These are phyloP conservation scores for Lydus trimaculatus DNA, from an alignment of 2,888 invertebrate species.

Conservation along the genomic window DNA sequence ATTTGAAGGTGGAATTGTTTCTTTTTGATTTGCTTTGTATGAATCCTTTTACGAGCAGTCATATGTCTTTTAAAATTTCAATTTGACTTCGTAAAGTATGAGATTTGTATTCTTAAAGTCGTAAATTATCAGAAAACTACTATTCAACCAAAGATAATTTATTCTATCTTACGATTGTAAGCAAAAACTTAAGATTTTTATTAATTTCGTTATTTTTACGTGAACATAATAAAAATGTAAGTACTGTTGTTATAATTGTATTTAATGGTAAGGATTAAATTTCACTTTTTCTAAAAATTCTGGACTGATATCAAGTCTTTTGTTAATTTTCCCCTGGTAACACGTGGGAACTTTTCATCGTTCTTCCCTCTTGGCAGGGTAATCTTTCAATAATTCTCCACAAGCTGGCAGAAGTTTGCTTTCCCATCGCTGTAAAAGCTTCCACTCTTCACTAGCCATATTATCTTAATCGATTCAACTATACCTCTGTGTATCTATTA, in stretches of 20 bases:
- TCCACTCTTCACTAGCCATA: constrained; percentile 41
- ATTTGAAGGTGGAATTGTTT: background rate
- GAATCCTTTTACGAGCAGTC: constrained; percentile 10
- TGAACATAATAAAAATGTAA: background rate
- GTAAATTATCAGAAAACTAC: background rate
- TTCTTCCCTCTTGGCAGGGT: background rate
- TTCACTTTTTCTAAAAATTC: background rate
- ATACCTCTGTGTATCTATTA: constrained; percentile 13
- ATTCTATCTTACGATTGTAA: background rate
- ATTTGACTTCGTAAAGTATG: background rate
- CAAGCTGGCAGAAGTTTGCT: constrained; percentile 22
- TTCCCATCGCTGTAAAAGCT: constrained; percentile 41
- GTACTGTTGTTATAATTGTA: background rate
- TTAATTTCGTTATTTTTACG: background rate
- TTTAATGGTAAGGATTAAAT: background rate
- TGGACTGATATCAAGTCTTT: background rate
- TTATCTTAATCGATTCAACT: constrained; percentile 45
- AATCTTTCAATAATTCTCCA: constrained; percentile 18
- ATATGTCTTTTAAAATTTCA: background rate
- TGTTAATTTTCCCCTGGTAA: background rate
- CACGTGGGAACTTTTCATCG: constrained; percentile 17
- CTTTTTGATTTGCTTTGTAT: background rate
- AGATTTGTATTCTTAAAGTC: background rate
- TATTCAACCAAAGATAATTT: background rate
- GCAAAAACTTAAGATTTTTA: background rate